Base-by-base conservation (phyloP, 2,888 invertebrate genomes). In the Poecilobothrus nobilitatus region DNA sequence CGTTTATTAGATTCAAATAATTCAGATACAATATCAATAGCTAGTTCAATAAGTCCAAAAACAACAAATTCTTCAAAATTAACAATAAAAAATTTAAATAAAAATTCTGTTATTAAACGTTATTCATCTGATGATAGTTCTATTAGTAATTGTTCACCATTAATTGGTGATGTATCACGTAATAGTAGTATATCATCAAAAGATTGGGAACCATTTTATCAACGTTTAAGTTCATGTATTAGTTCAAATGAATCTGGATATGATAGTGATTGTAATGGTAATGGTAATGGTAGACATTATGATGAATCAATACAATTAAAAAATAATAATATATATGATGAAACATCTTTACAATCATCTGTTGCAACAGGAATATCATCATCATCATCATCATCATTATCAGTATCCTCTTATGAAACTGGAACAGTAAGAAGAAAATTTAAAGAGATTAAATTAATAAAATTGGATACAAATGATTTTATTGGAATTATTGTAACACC, bases 241-340 rank as follows among this genome's bases (percentile, higher is more conserved):
- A 91, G 91, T 80, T 91, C 91, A 65, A 91, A 91, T 79, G 91
- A 92, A 81, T 91, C 91, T 66, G 91, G 91, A 63, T 92, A 92
- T 78, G 91, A 91, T 77, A 91, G 91, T 79, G 91, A 91, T 78
- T n/a, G n/a, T n/a, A n/a, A n/a, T n/a, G n/a, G n/a, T n/a, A n/a
- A 91, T 27, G 27, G 27, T 5, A 91, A 91, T 76, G 88, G 90
- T 67, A 85, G 86, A 72, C 85, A 84, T 62, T 84, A 83, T 67
- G 85, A 84, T 73, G 86, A 86, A 75, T 84, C 84, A 75, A 27
- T 5, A 27, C 27, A 27, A 27, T 74, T 53, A 53, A 82, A 83
- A 74, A 82, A 76, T 73, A 81, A 66, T 27, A 70, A 67, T 63
- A 9, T 53, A 53, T 53, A 12, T 53, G 41, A 61, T 18, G 18